Evolutionary conservation across 2,888 invertebrate genomes (phyloP), one percentile per base, ranked within the genome.

Genomic region (Polymixis flavicincta): DNA sequence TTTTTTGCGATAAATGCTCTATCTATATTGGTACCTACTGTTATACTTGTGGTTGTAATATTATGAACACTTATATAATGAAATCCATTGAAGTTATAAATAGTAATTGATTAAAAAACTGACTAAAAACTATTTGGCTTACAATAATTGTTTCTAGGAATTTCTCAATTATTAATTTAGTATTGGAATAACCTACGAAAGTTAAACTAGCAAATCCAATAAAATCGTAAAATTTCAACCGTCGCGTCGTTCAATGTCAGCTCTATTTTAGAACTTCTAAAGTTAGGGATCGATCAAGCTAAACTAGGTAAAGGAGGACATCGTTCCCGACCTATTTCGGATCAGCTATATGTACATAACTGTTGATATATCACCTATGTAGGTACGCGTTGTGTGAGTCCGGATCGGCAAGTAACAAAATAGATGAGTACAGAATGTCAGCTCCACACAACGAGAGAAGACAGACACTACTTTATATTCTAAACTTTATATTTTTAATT

Each of bases 221-320:
- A 79, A 45, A 57, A 45, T 37, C 13, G 2, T 25, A 25, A 25
- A n/a, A 70, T 52, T 42, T 37, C 2, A 37, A 28, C 37, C 19
- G 1, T 13, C 22, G 9, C 19, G 1, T 13, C 22, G 9, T 25
- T 32, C 32, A n/a, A 14, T 14, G 28, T 37, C 25, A 5, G 19
- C 22, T 50, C 42, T 81, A 55, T 60, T 76, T 82, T 42, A 32
- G 54, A 55, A 25, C 14, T 25, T 50, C 17, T 2, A 76, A 61
- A 55, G 48, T 66, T 55, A 66, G 42, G 60, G 50, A 76, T 66
- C 66, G 55, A 82, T 65, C 42, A 55, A 70, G 60, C 50, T 28
- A 14, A 50, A 65, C 48, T 50, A 22, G 9, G 13, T 19, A 76
- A 11, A 22, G 37, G 37, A 14, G 17, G 48, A 19, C 28, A 37